Conservation (phyloP, 2,113 vertebrate species). For the Thunnus thynnus region DNA sequence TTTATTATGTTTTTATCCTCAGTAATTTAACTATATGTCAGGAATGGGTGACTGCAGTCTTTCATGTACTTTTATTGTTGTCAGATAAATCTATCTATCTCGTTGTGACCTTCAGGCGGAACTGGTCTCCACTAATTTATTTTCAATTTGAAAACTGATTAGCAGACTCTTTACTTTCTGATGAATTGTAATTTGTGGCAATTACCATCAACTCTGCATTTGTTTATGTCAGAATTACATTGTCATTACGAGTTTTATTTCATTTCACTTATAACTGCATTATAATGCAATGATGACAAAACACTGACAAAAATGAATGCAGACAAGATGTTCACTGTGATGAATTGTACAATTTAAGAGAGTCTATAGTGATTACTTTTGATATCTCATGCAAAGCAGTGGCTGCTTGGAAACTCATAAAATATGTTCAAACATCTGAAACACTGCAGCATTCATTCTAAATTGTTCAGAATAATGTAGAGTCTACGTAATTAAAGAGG, state of each 20-base stretch:
- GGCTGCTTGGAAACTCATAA: neutral
- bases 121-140: neutral
- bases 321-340: neutral
- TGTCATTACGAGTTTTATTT: conserved; percentile 6
- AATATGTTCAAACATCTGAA: too few relatives aligned
- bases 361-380: neutral
- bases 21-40: too few relatives aligned
- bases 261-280: neutral
- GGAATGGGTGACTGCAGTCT: too few relatives aligned
- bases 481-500: neutral
- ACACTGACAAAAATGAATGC: neutral
- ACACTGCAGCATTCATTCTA: neutral
- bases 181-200: neutral
- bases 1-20: too few relatives aligned
- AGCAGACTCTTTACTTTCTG: neutral
- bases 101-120: neutral
- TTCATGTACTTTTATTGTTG: too few relatives aligned
- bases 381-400: neutral
- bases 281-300: neutral
- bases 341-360: neutral
- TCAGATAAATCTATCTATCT: neutral
- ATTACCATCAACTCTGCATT: neutral
- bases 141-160: neutral
- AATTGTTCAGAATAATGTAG: neutral
- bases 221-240: neutral